Conservation (phyloP, 2,888 invertebrate species). For the Synanthedon tipuliformis region DNA sequence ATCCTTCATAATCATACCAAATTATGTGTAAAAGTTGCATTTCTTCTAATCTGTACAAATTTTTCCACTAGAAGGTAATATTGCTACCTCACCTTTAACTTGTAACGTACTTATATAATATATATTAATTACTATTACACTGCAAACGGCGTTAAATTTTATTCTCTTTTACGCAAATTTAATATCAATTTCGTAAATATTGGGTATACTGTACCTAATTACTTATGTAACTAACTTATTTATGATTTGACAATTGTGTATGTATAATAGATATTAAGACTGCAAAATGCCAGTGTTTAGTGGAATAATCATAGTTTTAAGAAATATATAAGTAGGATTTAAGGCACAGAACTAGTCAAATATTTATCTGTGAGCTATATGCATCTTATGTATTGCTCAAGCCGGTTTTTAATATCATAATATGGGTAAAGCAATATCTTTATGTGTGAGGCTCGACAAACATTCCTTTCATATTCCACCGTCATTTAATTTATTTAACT, state of each 20-base stretch:
- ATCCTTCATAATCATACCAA: conserved; percentile 30
- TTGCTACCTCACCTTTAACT: conserved; percentile 67
- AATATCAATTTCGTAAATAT: too few relatives aligned
- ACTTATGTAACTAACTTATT: too few relatives aligned
- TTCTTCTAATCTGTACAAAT: conserved; percentile 60
- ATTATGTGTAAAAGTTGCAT: conserved; percentile 46
- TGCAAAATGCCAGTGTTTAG: conserved; percentile 62
- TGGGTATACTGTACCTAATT: too few relatives aligned
- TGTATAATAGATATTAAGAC: conserved; percentile 43
- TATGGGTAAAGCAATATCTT: not conserved
- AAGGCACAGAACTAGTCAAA: conserved; percentile 64
- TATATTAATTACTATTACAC: conserved; percentile 18
- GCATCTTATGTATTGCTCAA: conserved; percentile 40
- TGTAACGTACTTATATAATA: conserved; percentile 44
- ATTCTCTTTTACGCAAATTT: too few relatives aligned
- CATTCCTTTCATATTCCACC: conserved; percentile 17
- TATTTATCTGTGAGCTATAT: conserved; percentile 42
- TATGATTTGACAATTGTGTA: conserved; percentile 3
- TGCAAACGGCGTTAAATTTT: not conserved
- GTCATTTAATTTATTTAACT: conserved; percentile 2
- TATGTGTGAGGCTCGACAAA: conserved; percentile 9
- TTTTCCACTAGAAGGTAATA: conserved; percentile 65
- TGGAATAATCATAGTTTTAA: conserved; percentile 33
- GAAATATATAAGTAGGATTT: conserved; percentile 29
- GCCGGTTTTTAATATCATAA: conserved; percentile 2